Base-by-base conservation (phyloP, 2,888 invertebrate species). In the Cryptocephalus primarius region DNA sequence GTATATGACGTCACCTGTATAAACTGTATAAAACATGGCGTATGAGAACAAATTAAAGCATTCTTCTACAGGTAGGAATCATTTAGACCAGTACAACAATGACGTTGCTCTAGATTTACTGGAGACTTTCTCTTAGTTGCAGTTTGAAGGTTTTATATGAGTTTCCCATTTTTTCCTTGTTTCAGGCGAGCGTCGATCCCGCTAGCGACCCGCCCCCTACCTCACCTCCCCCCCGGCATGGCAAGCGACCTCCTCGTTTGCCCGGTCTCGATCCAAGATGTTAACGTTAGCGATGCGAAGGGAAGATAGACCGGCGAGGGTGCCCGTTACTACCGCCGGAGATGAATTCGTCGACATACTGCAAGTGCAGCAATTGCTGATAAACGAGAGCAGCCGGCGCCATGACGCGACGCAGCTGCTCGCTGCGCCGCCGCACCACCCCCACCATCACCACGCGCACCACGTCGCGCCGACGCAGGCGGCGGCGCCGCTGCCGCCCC, bases 261-360 rank as follows among this genome's bases (percentile, higher is more conserved):
- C 52, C 54, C 36, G 50, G 47, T 51, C 44, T 40, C 44, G 40
- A 36, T 13, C 42, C 69, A 70, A 66, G 60, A 70, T 70, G 70
- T 64, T 70, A 68, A 67, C 70, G 52, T 75, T 83, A 75, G 79
- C 83, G 74, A 84, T 83, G 83, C 80, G 83, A 73, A 58, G 57
- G 48, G 82, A 64, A 61, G 72, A 72, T 59, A 70, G 70, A 60
- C 60, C 59, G 48, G 55, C 55, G 51, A 58, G 57, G 55, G 57
- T 57, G 55, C 56, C 60, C 61, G 54, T 58, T 55, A 59, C 62
- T 67, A 53, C 61, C 55, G 40, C 52, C 22, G 50, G 44, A 48
- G 83, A 83, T 72, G 88, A 88, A 72, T 88, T 85, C 72, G 86
- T 88, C 68, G 88, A 88, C 72, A 87, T 87, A 61, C 78, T 87